Percentiles rank a stretch among this genome's conserved stretches.
Conservation (phyloP, 2,888 invertebrate genomes). For the Microctonus aethiopoides region DNA sequence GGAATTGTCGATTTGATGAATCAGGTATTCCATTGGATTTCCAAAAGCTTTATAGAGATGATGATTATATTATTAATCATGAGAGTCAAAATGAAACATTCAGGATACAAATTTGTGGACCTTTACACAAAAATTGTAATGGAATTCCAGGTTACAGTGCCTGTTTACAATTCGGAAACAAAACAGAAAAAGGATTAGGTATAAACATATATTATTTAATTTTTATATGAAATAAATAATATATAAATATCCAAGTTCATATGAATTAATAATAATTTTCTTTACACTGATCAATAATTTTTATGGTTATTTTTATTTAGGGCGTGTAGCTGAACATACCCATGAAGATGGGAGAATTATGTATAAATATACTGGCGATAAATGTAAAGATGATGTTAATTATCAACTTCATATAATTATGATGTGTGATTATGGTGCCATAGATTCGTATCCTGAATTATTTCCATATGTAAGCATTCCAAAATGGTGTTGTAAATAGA, state of each 20-base stretch:
- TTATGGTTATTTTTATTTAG: background rate
- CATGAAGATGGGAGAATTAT: conserved; percentile 9
- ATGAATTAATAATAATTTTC: background rate
- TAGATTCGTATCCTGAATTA: conserved; percentile 43
- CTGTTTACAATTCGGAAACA: conserved; percentile 48
- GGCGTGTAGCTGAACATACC: background rate
- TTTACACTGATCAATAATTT: background rate
- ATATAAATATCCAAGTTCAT: no score
- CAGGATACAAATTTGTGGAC: conserved; percentile 50
- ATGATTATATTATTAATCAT: conserved; percentile 10
- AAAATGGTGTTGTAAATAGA: no score
- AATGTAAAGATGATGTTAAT: background rate
- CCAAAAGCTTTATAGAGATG: background rate
- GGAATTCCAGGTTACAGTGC: conserved; percentile 47
- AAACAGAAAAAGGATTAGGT: conserved; percentile 58
- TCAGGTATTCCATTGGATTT: background rate
- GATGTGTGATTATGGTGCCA: conserved; percentile 52
- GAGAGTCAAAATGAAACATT: conserved; percentile 35
- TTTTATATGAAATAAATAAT: background rate
- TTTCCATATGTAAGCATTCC: conserved; percentile 46
- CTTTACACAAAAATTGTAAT: conserved; percentile 50
- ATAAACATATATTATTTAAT: no score
- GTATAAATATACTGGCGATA: conserved; percentile 5
- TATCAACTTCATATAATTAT: conserved; percentile 50
- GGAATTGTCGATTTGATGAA: background rate